These are phyloP conservation scores for Cephus cinctus DNA, from an alignment of 1,140 invertebrate species.

Conservation along the genomic window DNA sequence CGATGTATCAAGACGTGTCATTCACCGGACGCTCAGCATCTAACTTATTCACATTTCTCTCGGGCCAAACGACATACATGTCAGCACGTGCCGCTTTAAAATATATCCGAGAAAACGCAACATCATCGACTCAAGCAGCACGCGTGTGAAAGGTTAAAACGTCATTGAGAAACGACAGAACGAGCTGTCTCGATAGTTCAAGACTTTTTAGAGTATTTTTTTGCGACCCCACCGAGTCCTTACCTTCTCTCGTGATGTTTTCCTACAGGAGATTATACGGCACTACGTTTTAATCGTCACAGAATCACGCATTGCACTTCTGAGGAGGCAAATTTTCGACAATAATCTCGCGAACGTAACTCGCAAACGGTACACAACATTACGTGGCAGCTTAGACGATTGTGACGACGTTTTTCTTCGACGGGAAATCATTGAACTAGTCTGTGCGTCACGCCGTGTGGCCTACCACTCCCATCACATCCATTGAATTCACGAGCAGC, in stretches of 20 bases:
- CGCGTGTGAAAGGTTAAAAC: conserved; percentile 42
- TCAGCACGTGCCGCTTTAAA: too few relatives aligned
- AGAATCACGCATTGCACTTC: conserved; percentile 35
- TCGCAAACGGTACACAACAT: conserved; percentile 47
- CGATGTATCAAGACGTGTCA: not conserved
- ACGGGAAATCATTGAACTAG: too few relatives aligned
- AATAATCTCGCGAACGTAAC: conserved; percentile 33
- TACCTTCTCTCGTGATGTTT: conserved; percentile 13
- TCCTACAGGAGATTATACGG: conserved; percentile 16
- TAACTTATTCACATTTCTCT: too few relatives aligned
- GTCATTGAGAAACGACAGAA: conserved; percentile 27
- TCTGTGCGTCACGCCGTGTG: too few relatives aligned
- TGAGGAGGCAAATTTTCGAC: conserved; percentile 30
- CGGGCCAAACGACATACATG: too few relatives aligned
- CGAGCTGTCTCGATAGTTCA: conserved; percentile 2
- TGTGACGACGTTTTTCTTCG: conserved; percentile 23
- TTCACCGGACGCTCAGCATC: too few relatives aligned
- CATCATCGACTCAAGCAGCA: conserved; percentile 16
- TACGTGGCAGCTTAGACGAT: conserved; percentile 48
- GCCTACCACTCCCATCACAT: too few relatives aligned
- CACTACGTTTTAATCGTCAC: conserved; percentile 25
- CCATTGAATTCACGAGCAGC: too few relatives aligned
- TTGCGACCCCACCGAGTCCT: conserved; percentile 11
- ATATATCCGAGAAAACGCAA: conserved; percentile 5
- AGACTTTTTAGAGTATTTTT: conserved; percentile 12